Evolutionary conservation across 2,888 invertebrate species (phyloP).

Genomic region (Synanthedon andrenaeformis): DNA sequence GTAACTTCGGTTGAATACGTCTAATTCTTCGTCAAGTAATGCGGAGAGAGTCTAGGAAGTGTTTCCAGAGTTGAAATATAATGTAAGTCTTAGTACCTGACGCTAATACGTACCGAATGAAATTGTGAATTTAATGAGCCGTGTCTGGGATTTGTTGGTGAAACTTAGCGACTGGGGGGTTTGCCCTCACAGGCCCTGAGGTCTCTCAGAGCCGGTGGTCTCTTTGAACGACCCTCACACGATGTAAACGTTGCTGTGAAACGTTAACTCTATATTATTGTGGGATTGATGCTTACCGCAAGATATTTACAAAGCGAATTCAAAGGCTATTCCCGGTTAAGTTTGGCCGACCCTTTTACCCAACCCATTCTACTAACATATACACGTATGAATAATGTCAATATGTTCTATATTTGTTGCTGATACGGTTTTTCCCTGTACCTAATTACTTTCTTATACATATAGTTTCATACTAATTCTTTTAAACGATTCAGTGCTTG

Average conservation of each 20-base stretch:
- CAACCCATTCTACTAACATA: too few species aligned
- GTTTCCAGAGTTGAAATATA: background rate
- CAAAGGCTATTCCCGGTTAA: background rate
- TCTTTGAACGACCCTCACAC: conserved; percentile 6
- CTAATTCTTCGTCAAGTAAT: too few species aligned
- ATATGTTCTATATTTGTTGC: too few species aligned
- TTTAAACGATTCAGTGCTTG: too few species aligned
- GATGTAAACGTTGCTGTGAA: background rate
- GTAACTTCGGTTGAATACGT: too few species aligned
- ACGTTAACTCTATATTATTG: background rate
- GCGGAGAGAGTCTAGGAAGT: background rate
- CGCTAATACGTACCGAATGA: conserved; percentile 21
- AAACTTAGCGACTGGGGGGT: conserved; percentile 13
- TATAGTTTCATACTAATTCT: too few species aligned
- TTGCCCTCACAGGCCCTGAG: conserved; percentile 5
- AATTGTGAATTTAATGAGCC: conserved; percentile 26
- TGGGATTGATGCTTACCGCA: background rate
- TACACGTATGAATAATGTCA: too few species aligned
- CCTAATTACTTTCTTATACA: too few species aligned
- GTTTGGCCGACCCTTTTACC: background rate
- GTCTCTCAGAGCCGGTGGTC: conserved; percentile 2
- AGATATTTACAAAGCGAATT: background rate
- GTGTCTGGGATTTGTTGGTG: conserved; percentile 18
- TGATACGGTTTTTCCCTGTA: too few species aligned
- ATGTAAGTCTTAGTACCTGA: conserved; percentile 8